Evolutionary conservation across 37 sponge, comb jelly and placozoan species (phyloP).

Genomic region (Lycopodina hypogea): DNA sequence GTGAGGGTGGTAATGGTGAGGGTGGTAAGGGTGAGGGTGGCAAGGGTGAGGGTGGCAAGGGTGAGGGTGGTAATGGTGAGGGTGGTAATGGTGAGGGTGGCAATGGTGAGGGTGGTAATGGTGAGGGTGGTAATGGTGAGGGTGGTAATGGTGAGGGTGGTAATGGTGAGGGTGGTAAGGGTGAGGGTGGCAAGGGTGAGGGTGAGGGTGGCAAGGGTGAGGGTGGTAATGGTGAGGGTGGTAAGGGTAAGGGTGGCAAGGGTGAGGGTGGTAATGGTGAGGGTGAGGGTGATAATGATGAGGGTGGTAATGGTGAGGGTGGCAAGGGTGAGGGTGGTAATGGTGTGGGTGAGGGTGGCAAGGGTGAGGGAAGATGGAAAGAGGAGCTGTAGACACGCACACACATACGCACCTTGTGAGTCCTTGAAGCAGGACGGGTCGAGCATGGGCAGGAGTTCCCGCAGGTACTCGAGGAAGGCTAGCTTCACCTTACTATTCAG

Average conservation of each 20-base stretch:
- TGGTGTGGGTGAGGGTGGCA: background rate
- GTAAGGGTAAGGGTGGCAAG: background rate
- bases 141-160: background rate
- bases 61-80: background rate
- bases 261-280: background rate
- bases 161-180: background rate
- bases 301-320: background rate
- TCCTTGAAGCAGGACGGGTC: slow-evolving; percentile 67
- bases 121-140: background rate
- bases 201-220: background rate
- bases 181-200: background rate
- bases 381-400: background rate
- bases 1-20: background rate
- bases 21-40: background rate
- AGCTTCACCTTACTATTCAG: slow-evolving; percentile 77
- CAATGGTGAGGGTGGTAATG: no score
- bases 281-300: background rate
- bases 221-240: background rate
- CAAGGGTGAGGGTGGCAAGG: background rate
- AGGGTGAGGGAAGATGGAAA: background rate
- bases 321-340: background rate
- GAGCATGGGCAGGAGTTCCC: slow-evolving; percentile 54
- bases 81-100: no score
- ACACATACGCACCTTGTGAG: slow-evolving; percentile 25
- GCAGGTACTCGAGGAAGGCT: slow-evolving; percentile 75